Evolutionary conservation across 1,140 invertebrate genomes (phyloP).

Genomic region (Drosophila persimilis): DNA sequence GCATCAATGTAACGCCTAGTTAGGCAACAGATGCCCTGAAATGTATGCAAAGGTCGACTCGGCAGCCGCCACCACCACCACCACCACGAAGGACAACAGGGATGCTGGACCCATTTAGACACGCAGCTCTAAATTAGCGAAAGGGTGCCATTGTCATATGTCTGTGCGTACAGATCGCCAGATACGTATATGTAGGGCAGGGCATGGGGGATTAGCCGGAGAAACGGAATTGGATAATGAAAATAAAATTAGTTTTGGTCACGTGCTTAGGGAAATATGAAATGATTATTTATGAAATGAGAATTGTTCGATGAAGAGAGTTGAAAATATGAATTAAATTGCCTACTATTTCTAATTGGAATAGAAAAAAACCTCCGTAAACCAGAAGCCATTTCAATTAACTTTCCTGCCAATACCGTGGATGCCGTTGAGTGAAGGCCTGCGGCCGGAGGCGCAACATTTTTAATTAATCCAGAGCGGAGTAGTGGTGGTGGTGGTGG

Average conservation of each 20-base stretch:
- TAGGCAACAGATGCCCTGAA: constrained; percentile 73
- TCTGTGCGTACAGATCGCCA: constrained; percentile 2
- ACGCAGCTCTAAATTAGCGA: constrained; percentile 59
- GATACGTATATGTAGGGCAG: constrained; percentile 42
- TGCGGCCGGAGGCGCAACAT: constrained; percentile 44
- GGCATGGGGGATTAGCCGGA: constrained; percentile 35
- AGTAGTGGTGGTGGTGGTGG: not conserved
- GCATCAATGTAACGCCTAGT: constrained; percentile 70
- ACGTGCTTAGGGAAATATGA: constrained; percentile 65
- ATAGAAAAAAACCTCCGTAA: constrained; percentile 1
- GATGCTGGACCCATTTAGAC: constrained; percentile 53
- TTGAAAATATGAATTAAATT: not conserved
- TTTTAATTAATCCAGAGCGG: constrained; percentile 65
- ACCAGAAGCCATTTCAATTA: constrained; percentile 58
- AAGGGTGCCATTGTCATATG: constrained; percentile 58
- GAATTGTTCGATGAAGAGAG: constrained; percentile 12
- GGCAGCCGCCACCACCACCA: constrained; percentile 26
- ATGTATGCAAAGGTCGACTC: constrained; percentile 60
- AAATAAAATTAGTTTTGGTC: constrained; percentile 73
- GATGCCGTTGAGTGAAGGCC: constrained; percentile 50
- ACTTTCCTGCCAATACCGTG: constrained; percentile 56
- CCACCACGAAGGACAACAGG: constrained; percentile 30
- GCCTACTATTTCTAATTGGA: constrained; percentile 2
- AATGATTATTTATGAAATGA: constrained; percentile 57
- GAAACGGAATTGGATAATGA: constrained; percentile 57